Conservation (phyloP, 2,113 vertebrate genomes). For the Sciurus niger region DNA sequence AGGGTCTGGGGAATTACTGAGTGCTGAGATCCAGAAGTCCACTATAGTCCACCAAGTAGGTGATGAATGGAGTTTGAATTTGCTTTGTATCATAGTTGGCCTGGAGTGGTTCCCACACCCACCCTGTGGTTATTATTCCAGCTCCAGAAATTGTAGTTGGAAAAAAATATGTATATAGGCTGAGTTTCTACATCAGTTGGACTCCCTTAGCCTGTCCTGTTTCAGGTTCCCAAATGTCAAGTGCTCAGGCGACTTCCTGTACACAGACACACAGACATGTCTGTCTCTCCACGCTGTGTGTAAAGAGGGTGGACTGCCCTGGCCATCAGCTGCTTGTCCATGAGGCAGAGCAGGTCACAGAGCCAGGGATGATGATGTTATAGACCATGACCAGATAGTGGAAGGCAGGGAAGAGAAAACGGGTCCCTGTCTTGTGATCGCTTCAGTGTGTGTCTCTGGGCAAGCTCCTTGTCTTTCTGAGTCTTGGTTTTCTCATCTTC, state of each 20-base stretch:
- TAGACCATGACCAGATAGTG: rapidly evolving
- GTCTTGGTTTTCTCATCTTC: not conserved
- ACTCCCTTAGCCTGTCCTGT: not conserved
- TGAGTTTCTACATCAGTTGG: not conserved
- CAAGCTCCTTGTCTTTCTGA: not conserved
- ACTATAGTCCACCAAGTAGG: not conserved
- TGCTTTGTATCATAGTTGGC: not conserved
- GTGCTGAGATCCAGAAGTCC: not conserved
- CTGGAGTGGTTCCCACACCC: not conserved
- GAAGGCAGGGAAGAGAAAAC: not conserved
- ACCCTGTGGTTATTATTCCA: not conserved
- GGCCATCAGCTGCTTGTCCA: not conserved
- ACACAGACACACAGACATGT: not conserved
- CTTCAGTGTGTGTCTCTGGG: not conserved
- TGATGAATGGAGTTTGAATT: not conserved
- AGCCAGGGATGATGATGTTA: not conserved
- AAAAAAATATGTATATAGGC: not conserved
- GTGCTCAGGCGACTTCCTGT: not conserved
- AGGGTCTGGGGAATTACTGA: not conserved
- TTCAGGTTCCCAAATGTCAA: not conserved
- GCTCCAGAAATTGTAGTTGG: not conserved
- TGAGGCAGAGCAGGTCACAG: rapidly evolving
- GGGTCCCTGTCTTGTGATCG: not conserved
- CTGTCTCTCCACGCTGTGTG: not conserved
- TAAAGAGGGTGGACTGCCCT: not conserved